Evolutionary conservation across 2,797 vertebrate genomes (phyloP).

Genomic region (Vipera ursinii): DNA sequence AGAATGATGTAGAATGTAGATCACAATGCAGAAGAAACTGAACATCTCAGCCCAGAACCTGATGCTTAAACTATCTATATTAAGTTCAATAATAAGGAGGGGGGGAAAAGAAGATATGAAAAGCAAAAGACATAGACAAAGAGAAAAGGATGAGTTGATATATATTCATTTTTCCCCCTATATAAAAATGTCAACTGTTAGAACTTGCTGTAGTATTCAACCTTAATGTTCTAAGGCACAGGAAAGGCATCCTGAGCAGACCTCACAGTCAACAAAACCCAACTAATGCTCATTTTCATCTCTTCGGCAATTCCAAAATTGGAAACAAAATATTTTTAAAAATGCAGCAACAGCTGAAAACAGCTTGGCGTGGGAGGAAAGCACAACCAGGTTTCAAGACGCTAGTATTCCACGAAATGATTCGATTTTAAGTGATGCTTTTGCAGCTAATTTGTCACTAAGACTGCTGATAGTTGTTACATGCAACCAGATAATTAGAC

Average conservation of each 20-base stretch:
- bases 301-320: neutral
- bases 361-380: neutral
- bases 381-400: neutral
- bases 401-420: neutral
- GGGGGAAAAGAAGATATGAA: neutral
- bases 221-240: neutral
- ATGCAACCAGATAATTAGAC: neutral
- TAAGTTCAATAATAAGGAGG: slow-evolving; percentile 11
- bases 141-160: neutral
- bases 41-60: slow-evolving; percentile 64
- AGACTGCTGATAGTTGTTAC: neutral
- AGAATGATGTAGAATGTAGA: slow-evolving; percentile 79
- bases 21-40: slow-evolving; percentile 70
- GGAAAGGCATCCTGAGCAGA: neutral
- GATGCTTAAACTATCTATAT: slow-evolving; percentile 50
- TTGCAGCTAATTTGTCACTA: neutral
- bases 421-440: neutral
- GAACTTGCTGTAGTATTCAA: neutral
- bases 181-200: neutral
- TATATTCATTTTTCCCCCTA: neutral
- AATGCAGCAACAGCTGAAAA: neutral
- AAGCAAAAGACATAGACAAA: neutral
- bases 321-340: neutral
- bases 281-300: neutral
- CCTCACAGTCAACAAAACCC: neutral